A percentile compares a stretch with the other conserved stretches of the same genome.
Evolutionary conservation across 2,888 invertebrate species (phyloP).

Genomic region (Rhabditoides inermis): DNA sequence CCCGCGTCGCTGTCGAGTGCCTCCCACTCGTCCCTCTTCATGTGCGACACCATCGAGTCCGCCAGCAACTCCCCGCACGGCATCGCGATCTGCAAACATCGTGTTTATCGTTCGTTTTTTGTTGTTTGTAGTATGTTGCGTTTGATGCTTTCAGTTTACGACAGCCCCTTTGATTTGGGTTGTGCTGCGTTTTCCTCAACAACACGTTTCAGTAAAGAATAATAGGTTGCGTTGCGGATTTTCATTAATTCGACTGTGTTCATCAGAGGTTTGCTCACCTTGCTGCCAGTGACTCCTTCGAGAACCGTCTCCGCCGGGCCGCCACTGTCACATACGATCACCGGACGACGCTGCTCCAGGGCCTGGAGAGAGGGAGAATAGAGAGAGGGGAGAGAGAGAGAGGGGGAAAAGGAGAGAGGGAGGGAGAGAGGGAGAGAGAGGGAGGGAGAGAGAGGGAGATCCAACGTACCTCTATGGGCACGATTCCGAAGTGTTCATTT

Average conservation of each 20-base stretch:
- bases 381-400: too few relatives aligned
- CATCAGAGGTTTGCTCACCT: conserved; percentile 47
- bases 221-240: too few relatives aligned
- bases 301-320: conserved; percentile 85
- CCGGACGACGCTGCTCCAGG: conserved; percentile 85
- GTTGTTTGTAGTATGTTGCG: too few relatives aligned
- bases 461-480: conserved; percentile 70
- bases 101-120: neutral
- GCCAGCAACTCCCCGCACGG: conserved; percentile 44
- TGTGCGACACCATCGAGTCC: conserved; percentile 47
- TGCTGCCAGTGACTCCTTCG: conserved; percentile 55
- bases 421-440: too few relatives aligned
- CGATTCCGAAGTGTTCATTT: conserved; percentile 97
- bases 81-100: conserved; percentile 30
- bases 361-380: too few relatives aligned
- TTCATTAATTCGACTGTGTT: too few relatives aligned
- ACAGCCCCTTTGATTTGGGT: too few relatives aligned
- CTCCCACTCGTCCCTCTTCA: conserved; percentile 41
- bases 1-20: conserved; percentile 43
- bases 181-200: too few relatives aligned
- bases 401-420: too few relatives aligned
- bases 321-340: conserved; percentile 87
- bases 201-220: too few relatives aligned
- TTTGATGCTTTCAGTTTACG: too few relatives aligned
- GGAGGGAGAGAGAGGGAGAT: too few relatives aligned